Conservation (phyloP, 2,888 invertebrate species). For the Diplolepis rosae region DNA sequence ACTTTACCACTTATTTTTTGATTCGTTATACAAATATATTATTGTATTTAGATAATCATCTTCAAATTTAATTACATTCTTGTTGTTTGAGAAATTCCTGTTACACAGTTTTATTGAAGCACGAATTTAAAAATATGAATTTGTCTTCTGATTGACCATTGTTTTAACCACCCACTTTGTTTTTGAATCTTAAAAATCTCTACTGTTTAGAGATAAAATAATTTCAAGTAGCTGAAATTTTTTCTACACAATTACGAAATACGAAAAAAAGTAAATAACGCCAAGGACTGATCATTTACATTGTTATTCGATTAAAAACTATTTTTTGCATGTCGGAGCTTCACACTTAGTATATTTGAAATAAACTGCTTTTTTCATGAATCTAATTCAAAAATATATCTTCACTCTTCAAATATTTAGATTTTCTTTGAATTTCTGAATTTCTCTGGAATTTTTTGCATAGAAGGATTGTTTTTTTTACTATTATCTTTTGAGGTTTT, state of each 20-base stretch:
- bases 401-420: slow-evolving; percentile 3
- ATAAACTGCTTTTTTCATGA: background rate
- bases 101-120: slow-evolving; percentile 59
- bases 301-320: slow-evolving; percentile 18
- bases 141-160: slow-evolving; percentile 57
- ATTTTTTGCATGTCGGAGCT: slow-evolving; percentile 21
- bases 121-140: slow-evolving; percentile 56
- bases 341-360: background rate
- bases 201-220: background rate
- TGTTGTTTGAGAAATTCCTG: slow-evolving; percentile 54
- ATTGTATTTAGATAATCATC: slow-evolving; percentile 31
- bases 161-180: slow-evolving; percentile 42
- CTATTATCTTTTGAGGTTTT: background rate
- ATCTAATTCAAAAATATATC: background rate
- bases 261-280: background rate
- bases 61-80: slow-evolving; percentile 24
- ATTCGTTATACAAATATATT: too few species aligned
- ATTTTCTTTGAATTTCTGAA: background rate
- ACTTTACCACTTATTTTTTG: slow-evolving; percentile 59
- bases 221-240: background rate
- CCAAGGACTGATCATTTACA: background rate
- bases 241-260: background rate
- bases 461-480: background rate
- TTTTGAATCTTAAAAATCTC: background rate
- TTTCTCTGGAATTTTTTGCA: background rate